phyloP scores from a whole-genome alignment of 37 sponge, comb jelly and placozoan genomes.

The Spongilla lacustris region DNA sequence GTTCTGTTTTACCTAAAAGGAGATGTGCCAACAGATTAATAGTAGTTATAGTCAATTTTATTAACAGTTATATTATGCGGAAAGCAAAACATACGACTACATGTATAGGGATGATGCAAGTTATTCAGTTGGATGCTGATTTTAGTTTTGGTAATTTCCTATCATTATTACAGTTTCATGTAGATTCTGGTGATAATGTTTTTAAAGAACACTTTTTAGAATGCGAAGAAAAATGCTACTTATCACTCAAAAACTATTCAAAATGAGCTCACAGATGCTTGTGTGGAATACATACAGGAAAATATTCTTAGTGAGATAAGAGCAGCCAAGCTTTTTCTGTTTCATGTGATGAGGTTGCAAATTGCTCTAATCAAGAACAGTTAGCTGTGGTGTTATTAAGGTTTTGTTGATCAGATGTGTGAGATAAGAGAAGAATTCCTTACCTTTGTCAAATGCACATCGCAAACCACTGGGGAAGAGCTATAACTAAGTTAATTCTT shows the following conservation, averaged over 20 bases:
- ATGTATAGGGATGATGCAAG: slow-evolving; percentile 57
- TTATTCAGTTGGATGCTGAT: slow-evolving; percentile 18
- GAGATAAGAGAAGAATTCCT: slow-evolving; percentile 5
- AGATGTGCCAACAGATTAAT: too few relatives aligned
- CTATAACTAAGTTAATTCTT: background rate
- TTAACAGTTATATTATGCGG: slow-evolving; percentile 34
- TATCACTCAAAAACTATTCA: slow-evolving; percentile 53
- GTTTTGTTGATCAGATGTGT: background rate
- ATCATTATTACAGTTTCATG: slow-evolving; percentile 32
- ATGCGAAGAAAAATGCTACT: slow-evolving; percentile 49
- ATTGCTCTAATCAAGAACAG: background rate
- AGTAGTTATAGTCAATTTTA: slow-evolving; percentile 3
- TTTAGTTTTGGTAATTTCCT: slow-evolving; percentile 34
- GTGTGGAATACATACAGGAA: slow-evolving; percentile 36
- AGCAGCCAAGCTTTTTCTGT: slow-evolving; percentile 30
- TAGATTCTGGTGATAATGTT: slow-evolving; percentile 42
- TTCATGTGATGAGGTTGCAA: slow-evolving; percentile 26
- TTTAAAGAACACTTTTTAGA: slow-evolving; percentile 40
- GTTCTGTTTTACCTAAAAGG: too few relatives aligned
- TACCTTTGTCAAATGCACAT: background rate
- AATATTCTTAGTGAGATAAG: slow-evolving; percentile 42
- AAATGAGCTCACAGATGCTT: slow-evolving; percentile 45
- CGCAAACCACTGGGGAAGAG: background rate
- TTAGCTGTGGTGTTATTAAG: background rate
- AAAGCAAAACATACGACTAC: slow-evolving; percentile 48